These are phyloP conservation scores for Mesorhabditis spiculigera DNA, from an alignment of 2,888 invertebrate species.

Conservation along the genomic window DNA sequence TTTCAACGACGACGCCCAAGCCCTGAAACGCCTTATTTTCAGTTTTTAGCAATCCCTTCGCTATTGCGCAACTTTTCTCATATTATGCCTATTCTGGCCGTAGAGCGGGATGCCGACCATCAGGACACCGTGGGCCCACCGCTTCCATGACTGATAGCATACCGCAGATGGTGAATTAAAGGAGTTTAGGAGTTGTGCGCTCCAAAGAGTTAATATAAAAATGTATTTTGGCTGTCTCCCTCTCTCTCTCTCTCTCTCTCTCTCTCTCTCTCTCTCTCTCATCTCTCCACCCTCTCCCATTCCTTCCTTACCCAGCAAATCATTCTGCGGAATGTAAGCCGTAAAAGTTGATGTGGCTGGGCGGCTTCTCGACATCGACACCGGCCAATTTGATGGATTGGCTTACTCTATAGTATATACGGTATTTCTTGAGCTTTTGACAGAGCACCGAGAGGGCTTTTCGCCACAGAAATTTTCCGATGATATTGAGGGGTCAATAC, in stretches of 20 bases:
- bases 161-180: slow-evolving; percentile 57
- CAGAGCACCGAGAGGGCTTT: too few relatives aligned
- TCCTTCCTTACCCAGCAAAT: slow-evolving; percentile 44
- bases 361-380: slow-evolving; percentile 37
- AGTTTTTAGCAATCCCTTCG: slow-evolving; percentile 6
- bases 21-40: slow-evolving; percentile 21
- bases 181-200: slow-evolving; percentile 40
- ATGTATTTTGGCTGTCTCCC: too few relatives aligned
- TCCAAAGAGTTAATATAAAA: too few relatives aligned
- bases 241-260: background rate
- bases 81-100: slow-evolving; percentile 49
- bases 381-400: slow-evolving; percentile 46
- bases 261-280: background rate
- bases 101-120: slow-evolving; percentile 56
- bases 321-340: slow-evolving; percentile 56
- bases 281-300: too few relatives aligned
- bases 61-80: slow-evolving; percentile 41
- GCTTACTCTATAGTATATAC: slow-evolving; percentile 54
- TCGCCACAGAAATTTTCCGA: too few relatives aligned
- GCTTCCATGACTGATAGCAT: slow-evolving; percentile 55
- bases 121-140: slow-evolving; percentile 50
- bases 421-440: slow-evolving; percentile 45
- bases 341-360: slow-evolving; percentile 54
- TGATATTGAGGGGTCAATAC: too few relatives aligned
- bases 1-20: slow-evolving; percentile 43